Evolutionary conservation across 1,140 invertebrate genomes (phyloP).

Genomic region (Paramacrobiotus metropolitanus): DNA sequence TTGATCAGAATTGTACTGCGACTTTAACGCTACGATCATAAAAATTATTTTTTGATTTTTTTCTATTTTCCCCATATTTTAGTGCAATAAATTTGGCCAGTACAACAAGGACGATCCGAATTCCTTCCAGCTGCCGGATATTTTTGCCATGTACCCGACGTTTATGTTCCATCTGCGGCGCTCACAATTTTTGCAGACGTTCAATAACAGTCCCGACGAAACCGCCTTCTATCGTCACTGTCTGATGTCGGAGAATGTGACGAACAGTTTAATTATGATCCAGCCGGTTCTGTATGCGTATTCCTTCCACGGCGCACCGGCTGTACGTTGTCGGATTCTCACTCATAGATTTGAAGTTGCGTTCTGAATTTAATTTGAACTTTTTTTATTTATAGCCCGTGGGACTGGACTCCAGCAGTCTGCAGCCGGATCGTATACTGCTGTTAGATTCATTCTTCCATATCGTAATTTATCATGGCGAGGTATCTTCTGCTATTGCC

Average conservation of each 20-base stretch:
- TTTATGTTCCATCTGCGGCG: slow-evolving; percentile 97
- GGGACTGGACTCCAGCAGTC: slow-evolving; percentile 82
- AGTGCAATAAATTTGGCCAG: slow-evolving; percentile 98
- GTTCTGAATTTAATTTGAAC: background rate
- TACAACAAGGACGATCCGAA: slow-evolving; percentile 92
- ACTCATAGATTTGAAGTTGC: slow-evolving; percentile 2
- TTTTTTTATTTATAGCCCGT: slow-evolving; percentile 44
- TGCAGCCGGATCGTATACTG: slow-evolving; percentile 85
- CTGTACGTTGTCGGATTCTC: slow-evolving; percentile 17
- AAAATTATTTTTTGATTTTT: no score
- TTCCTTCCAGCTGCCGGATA: slow-evolving; percentile 79
- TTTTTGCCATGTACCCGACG: slow-evolving; percentile 93
- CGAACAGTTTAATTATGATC: slow-evolving; percentile 95
- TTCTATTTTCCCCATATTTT: slow-evolving; percentile 15
- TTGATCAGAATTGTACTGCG: slow-evolving; percentile 35
- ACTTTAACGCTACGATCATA: no score
- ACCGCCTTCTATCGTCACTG: slow-evolving; percentile 96
- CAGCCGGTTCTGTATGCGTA: slow-evolving; percentile 97
- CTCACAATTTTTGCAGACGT: slow-evolving; percentile 99
- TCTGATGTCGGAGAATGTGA: slow-evolving; percentile 85
- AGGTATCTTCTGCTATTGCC: slow-evolving; percentile 42
- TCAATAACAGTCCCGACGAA: slow-evolving; percentile 99
- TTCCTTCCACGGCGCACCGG: slow-evolving; percentile 86
- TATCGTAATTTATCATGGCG: slow-evolving; percentile 96
- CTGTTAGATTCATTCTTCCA: slow-evolving; percentile 99